These are phyloP conservation scores for Paralichthys olivaceus DNA, from an alignment of 2,113 vertebrate genomes.

Conservation along the genomic window DNA sequence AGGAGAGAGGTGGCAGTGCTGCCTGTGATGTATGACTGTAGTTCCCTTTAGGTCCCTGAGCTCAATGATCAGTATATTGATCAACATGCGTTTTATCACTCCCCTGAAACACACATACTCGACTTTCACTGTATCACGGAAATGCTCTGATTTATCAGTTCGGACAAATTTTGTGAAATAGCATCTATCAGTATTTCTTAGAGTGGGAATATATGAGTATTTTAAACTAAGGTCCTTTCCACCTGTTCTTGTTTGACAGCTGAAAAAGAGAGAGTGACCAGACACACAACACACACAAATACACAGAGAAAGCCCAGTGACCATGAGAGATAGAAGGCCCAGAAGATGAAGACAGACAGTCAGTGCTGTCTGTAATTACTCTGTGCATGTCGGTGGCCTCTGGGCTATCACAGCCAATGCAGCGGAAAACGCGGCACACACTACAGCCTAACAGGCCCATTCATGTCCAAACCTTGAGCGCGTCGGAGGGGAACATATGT, in stretches of 20 bases:
- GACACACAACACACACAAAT: conserved; percentile 33
- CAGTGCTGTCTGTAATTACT: conserved; percentile 69
- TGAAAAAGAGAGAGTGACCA: conserved; percentile 20
- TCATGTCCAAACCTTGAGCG: conserved; percentile 55
- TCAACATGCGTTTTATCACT: conserved; percentile 70
- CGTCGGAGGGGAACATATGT: conserved; percentile 50
- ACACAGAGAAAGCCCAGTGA: conserved; percentile 39
- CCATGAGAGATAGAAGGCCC: conserved; percentile 54
- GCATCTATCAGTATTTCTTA: not conserved
- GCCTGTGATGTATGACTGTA: conserved; percentile 64
- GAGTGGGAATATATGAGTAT: not conserved
- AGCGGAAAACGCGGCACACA: conserved; percentile 58
- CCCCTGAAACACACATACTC: conserved; percentile 40
- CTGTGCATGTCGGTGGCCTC: conserved; percentile 53
- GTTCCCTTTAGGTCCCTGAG: conserved; percentile 54
- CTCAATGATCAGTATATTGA: conserved; percentile 72
- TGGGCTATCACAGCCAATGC: conserved; percentile 65
- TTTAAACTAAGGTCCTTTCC: not conserved
- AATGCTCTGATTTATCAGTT: not conserved
- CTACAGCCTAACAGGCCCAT: conserved; percentile 47
- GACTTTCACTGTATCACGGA: not conserved
- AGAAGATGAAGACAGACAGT: conserved; percentile 65
- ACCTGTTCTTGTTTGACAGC: conserved; percentile 7
- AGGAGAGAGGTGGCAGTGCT: conserved; percentile 33
- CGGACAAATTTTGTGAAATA: not conserved